Conservation (phyloP, 2,888 invertebrate species). For the Parelbella ahira region DNA sequence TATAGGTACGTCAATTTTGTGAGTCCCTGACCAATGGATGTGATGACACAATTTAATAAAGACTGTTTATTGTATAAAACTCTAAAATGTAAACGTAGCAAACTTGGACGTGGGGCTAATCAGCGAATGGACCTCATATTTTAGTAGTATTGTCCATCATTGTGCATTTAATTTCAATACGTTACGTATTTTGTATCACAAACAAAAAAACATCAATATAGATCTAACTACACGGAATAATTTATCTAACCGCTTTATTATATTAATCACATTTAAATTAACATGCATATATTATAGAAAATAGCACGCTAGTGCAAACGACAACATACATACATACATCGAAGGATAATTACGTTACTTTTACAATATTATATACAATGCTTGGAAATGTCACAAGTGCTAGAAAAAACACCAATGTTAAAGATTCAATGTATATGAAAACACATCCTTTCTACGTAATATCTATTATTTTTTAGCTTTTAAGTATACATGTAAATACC, state of each 20-base stretch:
- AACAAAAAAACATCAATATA: conserved; percentile 46
- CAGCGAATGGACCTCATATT: conserved; percentile 69
- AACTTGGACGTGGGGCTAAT: conserved; percentile 66
- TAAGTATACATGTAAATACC: conserved; percentile 48
- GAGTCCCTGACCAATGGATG: too few species aligned
- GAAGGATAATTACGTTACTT: too few species aligned
- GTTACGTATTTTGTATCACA: conserved; percentile 68
- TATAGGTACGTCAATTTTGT: too few species aligned
- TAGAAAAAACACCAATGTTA: conserved; percentile 21
- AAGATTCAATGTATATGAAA: conserved; percentile 45
- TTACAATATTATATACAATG: conserved; percentile 28
- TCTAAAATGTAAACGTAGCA: conserved; percentile 53
- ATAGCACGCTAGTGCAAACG: conserved; percentile 44
- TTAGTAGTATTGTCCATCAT: conserved; percentile 74
- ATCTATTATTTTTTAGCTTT: conserved; percentile 40
- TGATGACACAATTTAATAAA: too few species aligned
- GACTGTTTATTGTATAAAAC: conserved; percentile 69
- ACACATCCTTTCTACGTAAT: conserved; percentile 47
- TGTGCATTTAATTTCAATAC: conserved; percentile 60
- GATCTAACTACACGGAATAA: conserved; percentile 26
- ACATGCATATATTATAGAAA: conserved; percentile 30
- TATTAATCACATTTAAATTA: conserved; percentile 23
- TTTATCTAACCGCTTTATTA: conserved; percentile 23
- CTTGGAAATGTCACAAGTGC: conserved; percentile 18
- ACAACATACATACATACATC: too few species aligned